These are phyloP conservation scores for Leptinotarsa undecemlineata DNA, from an alignment of 1,140 invertebrate species.

Conservation along the genomic window DNA sequence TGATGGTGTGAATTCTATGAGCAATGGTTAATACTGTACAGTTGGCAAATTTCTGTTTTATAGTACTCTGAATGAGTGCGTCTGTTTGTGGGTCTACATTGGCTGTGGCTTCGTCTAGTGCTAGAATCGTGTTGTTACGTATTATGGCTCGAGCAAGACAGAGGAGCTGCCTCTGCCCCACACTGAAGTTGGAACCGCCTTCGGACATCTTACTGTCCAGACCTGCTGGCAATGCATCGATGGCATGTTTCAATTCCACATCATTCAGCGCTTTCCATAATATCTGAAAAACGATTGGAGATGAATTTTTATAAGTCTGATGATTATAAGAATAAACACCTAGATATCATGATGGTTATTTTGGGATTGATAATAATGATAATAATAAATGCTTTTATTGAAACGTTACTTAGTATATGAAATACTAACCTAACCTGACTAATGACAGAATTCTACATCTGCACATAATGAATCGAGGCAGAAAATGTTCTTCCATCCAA, in stretches of 20 bases:
- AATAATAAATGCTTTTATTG: too few relatives aligned
- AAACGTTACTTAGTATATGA: too few relatives aligned
- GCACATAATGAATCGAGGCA: too few relatives aligned
- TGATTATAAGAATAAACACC: too few relatives aligned
- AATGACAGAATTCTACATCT: too few relatives aligned
- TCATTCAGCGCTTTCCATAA: slow-evolving; percentile 83
- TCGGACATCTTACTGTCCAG: slow-evolving; percentile 64
- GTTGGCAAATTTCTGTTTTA: slow-evolving; percentile 61
- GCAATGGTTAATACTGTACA: slow-evolving; percentile 57
- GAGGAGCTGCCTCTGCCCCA: slow-evolving; percentile 62
- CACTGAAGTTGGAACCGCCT: slow-evolving; percentile 61
- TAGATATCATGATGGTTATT: too few relatives aligned
- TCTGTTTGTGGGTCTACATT: slow-evolving; percentile 46
- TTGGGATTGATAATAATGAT: too few relatives aligned
- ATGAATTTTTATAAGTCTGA: too few relatives aligned
- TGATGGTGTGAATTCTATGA: too few relatives aligned
- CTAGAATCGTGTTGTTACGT: slow-evolving; percentile 50
- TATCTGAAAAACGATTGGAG: slow-evolving; percentile 59
- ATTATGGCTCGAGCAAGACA: slow-evolving; percentile 68
- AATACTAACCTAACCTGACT: too few relatives aligned
- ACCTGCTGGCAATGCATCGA: slow-evolving; percentile 48
- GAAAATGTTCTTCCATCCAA: too few relatives aligned
- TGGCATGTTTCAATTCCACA: slow-evolving; percentile 68
- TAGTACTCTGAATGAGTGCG: slow-evolving; percentile 64
- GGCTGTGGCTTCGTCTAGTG: too few relatives aligned